phyloP scores from a whole-genome alignment of 2,888 invertebrate species.

The Quadriops clusia region DNA sequence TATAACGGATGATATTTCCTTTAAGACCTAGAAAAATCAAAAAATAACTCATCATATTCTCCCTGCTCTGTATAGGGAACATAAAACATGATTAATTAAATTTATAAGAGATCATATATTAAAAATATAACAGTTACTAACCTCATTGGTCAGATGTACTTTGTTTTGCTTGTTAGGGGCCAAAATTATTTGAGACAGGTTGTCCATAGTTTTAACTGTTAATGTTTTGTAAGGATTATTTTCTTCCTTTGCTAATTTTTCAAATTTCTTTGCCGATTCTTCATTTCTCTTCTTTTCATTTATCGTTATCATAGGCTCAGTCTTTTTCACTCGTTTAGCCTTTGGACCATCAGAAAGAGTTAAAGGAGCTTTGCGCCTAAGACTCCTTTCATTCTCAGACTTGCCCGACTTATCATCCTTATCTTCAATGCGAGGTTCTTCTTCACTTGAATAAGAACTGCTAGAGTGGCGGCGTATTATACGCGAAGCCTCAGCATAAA shows the following conservation, averaged over 20 bases:
- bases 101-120: constrained; percentile 3
- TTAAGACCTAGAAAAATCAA: constrained; percentile 54
- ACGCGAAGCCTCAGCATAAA: constrained; percentile 64
- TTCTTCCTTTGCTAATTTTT: constrained; percentile 23
- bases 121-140: too few species aligned
- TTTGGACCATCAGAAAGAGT: too few species aligned
- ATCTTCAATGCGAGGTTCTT: too few species aligned
- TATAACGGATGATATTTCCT: constrained; percentile 61
- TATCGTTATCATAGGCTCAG: constrained; percentile 17
- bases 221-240: constrained; percentile 38
- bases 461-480: constrained; percentile 75
- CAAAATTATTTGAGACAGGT: constrained; percentile 52
- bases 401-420: too few species aligned
- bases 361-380: constrained; percentile 6
- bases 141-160: constrained; percentile 17
- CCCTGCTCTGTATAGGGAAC: neutral
- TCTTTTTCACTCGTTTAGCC: constrained; percentile 5
- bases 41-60: constrained; percentile 7
- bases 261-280: constrained; percentile 32
- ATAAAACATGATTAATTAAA: constrained; percentile 6
- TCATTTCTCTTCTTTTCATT: constrained; percentile 16
- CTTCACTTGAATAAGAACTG: constrained; percentile 56
- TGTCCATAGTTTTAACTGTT: constrained; percentile 43
- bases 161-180: constrained; percentile 12
- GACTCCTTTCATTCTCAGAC: too few species aligned